These are phyloP conservation scores for Gambusia holbrooki DNA, from an alignment of 2,113 vertebrate species.

Conservation along the genomic window DNA sequence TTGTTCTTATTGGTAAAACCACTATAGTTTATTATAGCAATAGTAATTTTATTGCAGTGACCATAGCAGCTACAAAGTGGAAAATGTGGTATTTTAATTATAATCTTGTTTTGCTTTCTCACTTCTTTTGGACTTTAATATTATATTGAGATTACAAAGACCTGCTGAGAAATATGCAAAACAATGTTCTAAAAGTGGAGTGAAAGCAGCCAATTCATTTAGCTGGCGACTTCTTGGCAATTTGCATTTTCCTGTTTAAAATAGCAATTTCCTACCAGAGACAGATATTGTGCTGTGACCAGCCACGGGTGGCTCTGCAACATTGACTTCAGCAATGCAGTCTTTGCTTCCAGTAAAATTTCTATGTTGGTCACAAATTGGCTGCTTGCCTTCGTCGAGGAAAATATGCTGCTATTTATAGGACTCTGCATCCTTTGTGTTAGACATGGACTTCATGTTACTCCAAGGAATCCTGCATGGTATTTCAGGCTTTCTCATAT, in stretches of 20 bases:
- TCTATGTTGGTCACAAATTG: conserved; percentile 71
- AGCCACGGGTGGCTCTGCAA: conserved; percentile 32
- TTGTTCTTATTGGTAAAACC: background rate
- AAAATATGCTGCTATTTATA: conserved; percentile 65
- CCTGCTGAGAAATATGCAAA: conserved; percentile 15
- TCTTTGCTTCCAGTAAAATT: conserved; percentile 69
- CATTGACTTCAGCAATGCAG: conserved; percentile 51
- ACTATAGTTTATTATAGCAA: background rate
- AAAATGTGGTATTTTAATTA: background rate
- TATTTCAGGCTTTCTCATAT: background rate
- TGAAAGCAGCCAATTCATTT: conserved; percentile 26
- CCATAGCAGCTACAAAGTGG: background rate
- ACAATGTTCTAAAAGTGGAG: conserved; percentile 7
- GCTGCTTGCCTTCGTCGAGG: conserved; percentile 53
- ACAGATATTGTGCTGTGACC: conserved; percentile 58
- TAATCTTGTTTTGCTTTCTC: background rate
- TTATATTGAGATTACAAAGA: background rate
- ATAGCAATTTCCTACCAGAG: conserved; percentile 47
- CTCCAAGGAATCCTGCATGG: background rate
- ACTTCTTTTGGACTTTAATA: background rate
- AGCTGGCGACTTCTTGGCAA: conserved; percentile 24
- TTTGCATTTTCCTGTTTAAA: conserved; percentile 37
- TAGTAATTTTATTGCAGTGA: no score
- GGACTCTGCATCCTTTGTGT: conserved; percentile 59
- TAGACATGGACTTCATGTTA: conserved; percentile 41